Evolutionary conservation across 1,140 invertebrate genomes (phyloP).

Genomic region (Parasteatoda tepidariorum): DNA sequence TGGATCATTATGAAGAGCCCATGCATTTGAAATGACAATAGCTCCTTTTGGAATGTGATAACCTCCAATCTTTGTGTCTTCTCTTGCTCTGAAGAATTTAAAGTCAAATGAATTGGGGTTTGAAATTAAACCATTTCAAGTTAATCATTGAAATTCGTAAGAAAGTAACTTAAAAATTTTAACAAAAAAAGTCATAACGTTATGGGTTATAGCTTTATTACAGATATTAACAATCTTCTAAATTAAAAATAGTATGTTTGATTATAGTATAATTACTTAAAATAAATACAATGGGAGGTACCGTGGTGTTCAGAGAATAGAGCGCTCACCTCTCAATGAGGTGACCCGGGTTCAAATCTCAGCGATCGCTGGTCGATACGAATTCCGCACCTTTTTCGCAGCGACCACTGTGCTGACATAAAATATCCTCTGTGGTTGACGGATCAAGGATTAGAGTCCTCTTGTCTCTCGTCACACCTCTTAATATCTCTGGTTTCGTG

Average conservation of each 20-base stretch:
- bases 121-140: no score
- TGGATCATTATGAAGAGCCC: slow-evolving; percentile 77
- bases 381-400: no score
- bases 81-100: slow-evolving; percentile 7
- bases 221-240: background rate
- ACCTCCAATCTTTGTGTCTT: slow-evolving; percentile 63
- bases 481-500: no score
- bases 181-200: background rate
- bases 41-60: slow-evolving; percentile 70
- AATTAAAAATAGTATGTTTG: background rate
- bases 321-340: no score
- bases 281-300: background rate
- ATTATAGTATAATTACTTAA: background rate
- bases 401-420: no score
- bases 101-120: background rate
- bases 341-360: no score
- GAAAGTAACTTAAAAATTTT: background rate
- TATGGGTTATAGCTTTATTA: background rate
- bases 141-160: background rate
- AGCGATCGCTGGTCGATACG: no score
- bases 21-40: slow-evolving; percentile 76
- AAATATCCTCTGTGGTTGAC: no score
- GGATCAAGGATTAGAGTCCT: no score
- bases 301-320: no score
- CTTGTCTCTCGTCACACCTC: no score